Base-by-base conservation (phyloP, 2,113 vertebrate species). In the Alexandromys fortis region DNA sequence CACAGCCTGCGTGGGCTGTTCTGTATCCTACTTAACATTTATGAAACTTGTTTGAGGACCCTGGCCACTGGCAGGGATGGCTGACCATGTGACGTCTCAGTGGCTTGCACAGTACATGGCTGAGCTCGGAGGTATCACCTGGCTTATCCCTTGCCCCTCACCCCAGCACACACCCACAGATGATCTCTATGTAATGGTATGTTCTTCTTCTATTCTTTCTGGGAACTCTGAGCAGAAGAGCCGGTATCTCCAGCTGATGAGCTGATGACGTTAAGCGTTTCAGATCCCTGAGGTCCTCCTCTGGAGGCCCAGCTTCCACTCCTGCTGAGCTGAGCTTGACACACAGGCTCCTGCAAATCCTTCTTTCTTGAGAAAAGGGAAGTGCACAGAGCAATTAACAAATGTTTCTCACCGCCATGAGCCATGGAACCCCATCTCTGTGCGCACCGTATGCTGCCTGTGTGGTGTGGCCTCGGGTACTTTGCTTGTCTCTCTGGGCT, bases 141-240 rank as follows among this genome's bases (percentile, higher is more conserved):
- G 35, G 33, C 33, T 78, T 19, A 42, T 65, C 10, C 13, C n/a
- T 1, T 0, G 0, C 5, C 21, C 0, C 42, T 52, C 30, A 3
- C 0, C 0, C 1, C 7, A 55, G 24, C 52, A 38, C 78, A 79
- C 30, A 55, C 8, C 30, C 28, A 49, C 0, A 79, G 79, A 47
- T 49, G 52, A 58, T 63, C 45, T 86, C 35, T 63, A 30, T 45
- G 16, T 58, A 90, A 38, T 0, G 14, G 55, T 65, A n/a, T 61
- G 14, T 61, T 70, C 28, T 45, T 33, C 22, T 11, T 65, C 14
- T 67, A 26, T 47, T 92, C n/a, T 70, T 67, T 82, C 30, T 77
- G 58, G 49, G 67, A 94, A 85, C 28, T 38, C 47, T 78, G 16
- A 72, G 49, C 26, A 9, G 49, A 72, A 72, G 81, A 35, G 22